Base-by-base conservation (phyloP, 1,140 invertebrate genomes). In the Drosophila quadrilineata region DNA sequence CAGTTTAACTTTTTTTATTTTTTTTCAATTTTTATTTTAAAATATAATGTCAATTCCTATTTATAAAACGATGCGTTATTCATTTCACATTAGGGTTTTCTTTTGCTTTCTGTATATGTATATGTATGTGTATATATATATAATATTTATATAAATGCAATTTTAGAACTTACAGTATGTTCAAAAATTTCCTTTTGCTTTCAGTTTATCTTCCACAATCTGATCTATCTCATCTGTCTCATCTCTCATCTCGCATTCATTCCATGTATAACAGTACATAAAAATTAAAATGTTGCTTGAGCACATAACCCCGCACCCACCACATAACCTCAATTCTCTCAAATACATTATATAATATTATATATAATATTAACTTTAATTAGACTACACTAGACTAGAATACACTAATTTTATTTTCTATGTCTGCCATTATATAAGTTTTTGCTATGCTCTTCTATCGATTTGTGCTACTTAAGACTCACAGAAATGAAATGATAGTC, bases 81-180 rank as follows among this genome's bases (percentile, higher is more conserved):
- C 58, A 58, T 54, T 75, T 71, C 35, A 58, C 60, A 29, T 53
- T 65, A 48, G 22, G 31, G 59, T 33, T 43, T 72, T 53, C 24
- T 38, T 29, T 66, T 84, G 58, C 28, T 50, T 31, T 58, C 12
- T 65, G 24, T 40, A 52, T 58, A 50, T 60, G 22, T 16, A 9
- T 40, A 52, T 68, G 73, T 72, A 72, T 50, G 36, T 48, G 50
- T 69, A 63, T 62, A 65, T 67, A 52, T 54, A 77, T 72, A 76
- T 48, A 80, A 75, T 74, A 71, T 43, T 65, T 65, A 64, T 79
- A 85, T 85, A 85, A 85, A 85, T 85, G 79, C 79, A 74, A 79
- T 85, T 85, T 85, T 85, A 85, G 79, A 85, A 85, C 79, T 75
- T 85, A 80, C 79, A 85, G 79, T 85, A 73, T 60, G 79, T 85